Evolutionary conservation across 2,113 vertebrate species (phyloP), one percentile per base, ranked within the genome.

Genomic region (Pipa parva): DNA sequence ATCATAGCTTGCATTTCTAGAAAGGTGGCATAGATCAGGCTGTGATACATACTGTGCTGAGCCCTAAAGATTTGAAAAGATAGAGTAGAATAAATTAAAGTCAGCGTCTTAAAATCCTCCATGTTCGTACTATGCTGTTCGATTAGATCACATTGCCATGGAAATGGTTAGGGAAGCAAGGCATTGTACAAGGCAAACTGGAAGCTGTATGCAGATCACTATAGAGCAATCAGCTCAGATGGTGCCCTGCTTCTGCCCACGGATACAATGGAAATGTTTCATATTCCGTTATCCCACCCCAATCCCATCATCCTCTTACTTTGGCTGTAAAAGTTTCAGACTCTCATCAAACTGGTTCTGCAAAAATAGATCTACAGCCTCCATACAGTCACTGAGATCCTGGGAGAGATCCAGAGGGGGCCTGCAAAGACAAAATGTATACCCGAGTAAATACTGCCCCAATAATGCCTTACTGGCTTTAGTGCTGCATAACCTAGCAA

Each of bases 1-100:
- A 92, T 92, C 90, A 92, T 91, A 54, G 90, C 89, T 77, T 92
- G 88, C 90, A 92, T 92, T 75, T 92, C 90, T 78, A 91, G 77
- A 46, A 92, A 77, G 0, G 89, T 91, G 76, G 89, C 88, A 11
- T 91, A 91, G 71, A 92, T 87, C 0, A 92, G 85, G 26, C 89
- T 84, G 4, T 92, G 90, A 80, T 92, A 92, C 89, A 92, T 91
- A 49, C 89, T 92, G 61, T 87, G 83, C 25, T 81, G 79, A 46
- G 78, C 77, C 73, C 90, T 91, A 55, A 31, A 73, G 15, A 50
- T n/a, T n/a, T n/a, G n/a, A n/a, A n/a, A n/a, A n/a, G n/a, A n/a
- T n/a, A n/a, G n/a, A n/a, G n/a, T n/a, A n/a, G n/a, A n/a, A n/a
- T n/a, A n/a, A n/a, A n/a, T n/a, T n/a, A n/a, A n/a, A n/a, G n/a